Evolutionary conservation across 2,888 invertebrate genomes (phyloP).

Genomic region (Cryptus armator): DNA sequence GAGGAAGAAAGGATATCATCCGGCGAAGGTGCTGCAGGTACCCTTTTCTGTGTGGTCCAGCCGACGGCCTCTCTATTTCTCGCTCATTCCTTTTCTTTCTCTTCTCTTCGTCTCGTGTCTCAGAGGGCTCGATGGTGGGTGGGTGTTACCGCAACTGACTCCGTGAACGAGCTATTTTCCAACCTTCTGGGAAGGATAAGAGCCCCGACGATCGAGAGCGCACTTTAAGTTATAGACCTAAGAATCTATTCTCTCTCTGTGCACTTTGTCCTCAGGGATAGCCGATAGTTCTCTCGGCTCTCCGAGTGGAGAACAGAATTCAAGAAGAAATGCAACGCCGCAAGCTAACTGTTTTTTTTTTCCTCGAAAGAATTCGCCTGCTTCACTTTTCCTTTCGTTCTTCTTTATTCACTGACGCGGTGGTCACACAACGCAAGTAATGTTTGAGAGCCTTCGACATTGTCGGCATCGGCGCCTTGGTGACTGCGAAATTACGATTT

Average conservation of each 20-base stretch:
- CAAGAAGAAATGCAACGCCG: conserved; percentile 70
- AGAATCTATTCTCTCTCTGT: background rate
- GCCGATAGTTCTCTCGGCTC: background rate
- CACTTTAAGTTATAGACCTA: background rate
- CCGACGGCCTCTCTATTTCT: conserved; percentile 49
- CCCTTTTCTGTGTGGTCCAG: conserved; percentile 62
- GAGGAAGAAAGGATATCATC: conserved; percentile 46
- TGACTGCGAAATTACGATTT: conserved; percentile 72
- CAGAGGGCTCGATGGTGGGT: conserved; percentile 66
- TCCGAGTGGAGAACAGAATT: conserved; percentile 66
- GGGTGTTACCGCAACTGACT: conserved; percentile 80
- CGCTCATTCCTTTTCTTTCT: conserved; percentile 37
- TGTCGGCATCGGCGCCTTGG: conserved; percentile 25
- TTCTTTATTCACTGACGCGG: conserved; percentile 58
- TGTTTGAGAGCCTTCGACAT: conserved; percentile 36
- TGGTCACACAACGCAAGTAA: conserved; percentile 28
- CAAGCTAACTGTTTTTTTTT: background rate
- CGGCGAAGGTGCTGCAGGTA: conserved; percentile 28
- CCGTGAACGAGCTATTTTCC: conserved; percentile 78
- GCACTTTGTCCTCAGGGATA: background rate
- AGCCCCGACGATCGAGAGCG: background rate
- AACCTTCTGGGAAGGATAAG: conserved; percentile 77
- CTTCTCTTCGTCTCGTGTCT: conserved; percentile 21
- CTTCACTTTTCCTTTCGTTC: conserved; percentile 40
- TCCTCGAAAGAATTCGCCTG: conserved; percentile 10